phyloP scores from a whole-genome alignment of 2,797 vertebrate genomes.

The Acanthurus leucopareius region DNA sequence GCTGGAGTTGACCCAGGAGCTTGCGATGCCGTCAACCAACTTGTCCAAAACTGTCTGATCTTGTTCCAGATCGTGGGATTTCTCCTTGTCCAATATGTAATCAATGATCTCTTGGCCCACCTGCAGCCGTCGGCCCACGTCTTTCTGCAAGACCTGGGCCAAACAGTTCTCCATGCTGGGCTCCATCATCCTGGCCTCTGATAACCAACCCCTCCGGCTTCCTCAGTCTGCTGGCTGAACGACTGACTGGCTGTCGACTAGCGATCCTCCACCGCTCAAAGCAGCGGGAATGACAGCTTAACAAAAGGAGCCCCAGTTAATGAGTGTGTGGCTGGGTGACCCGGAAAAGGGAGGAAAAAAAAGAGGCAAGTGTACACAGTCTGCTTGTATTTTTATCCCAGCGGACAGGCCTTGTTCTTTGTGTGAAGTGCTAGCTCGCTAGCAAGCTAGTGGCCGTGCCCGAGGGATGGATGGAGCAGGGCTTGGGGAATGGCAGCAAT shows the following conservation, averaged over 20 bases:
- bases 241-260: conserved; percentile 25
- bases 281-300: conserved; percentile 45
- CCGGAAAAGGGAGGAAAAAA: conserved; percentile 29
- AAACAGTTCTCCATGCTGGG: conserved; percentile 96
- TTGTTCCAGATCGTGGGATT: conserved; percentile 95
- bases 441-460: conserved; percentile 86
- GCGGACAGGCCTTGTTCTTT: conserved; percentile 80
- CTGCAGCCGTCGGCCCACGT: conserved; percentile 95
- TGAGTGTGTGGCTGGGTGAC: conserved; percentile 35
- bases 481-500: conserved; percentile 96
- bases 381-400: conserved; percentile 72
- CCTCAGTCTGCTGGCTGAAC: conserved; percentile 79
- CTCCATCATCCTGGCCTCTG: conserved; percentile 89
- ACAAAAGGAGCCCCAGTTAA: conserved; percentile 50
- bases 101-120: conserved; percentile 97
- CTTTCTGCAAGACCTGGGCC: conserved; percentile 95
- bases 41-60: conserved; percentile 97
- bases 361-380: conserved; percentile 57
- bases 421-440: conserved; percentile 82
- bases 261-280: conserved; percentile 48
- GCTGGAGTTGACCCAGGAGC: conserved; percentile 98
- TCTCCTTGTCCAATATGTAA: conserved; percentile 94
- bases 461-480: conserved; percentile 84
- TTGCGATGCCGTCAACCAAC: conserved; percentile 96
- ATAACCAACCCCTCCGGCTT: conserved; percentile 38